A percentile compares a stretch with the other conserved stretches of the same genome.
These are phyloP conservation scores for Rhabdomys pumilio DNA, from an alignment of 2,797 vertebrate species.

Conservation along the genomic window DNA sequence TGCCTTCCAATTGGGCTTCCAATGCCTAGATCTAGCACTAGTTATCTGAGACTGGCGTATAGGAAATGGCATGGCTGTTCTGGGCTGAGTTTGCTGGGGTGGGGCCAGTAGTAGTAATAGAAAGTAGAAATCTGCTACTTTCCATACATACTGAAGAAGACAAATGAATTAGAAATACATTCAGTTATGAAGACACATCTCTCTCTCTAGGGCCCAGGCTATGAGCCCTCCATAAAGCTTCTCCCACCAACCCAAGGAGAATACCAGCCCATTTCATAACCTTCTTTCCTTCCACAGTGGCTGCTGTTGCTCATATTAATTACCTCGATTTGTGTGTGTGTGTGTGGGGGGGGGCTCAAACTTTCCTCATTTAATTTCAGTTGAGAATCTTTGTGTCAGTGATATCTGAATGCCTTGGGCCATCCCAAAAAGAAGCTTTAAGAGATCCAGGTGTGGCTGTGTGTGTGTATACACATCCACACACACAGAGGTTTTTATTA, in stretches of 20 bases:
- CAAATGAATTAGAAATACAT: slow-evolving; percentile 82
- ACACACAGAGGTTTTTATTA: not conserved
- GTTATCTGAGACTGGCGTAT: slow-evolving; percentile 2
- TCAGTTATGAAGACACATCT: slow-evolving; percentile 73
- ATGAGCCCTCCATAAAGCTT: slow-evolving; percentile 44
- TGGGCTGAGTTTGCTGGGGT: slow-evolving; percentile 11
- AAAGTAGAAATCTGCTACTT: slow-evolving; percentile 71
- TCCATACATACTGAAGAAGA: slow-evolving; percentile 77
- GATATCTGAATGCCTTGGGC: slow-evolving; percentile 48
- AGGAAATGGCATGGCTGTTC: slow-evolving; percentile 62
- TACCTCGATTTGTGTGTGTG: not conserved
- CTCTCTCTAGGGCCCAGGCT: slow-evolving; percentile 65
- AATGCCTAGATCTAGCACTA: not conserved
- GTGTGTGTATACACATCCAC: no score
- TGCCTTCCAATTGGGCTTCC: not conserved
- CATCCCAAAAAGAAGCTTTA: slow-evolving; percentile 63
- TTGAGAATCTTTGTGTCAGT: slow-evolving; percentile 46
- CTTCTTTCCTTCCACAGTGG: not conserved
- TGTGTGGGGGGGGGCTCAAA: not conserved
- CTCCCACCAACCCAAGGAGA: not conserved
- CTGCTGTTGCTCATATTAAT: not conserved
- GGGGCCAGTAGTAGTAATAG: not conserved
- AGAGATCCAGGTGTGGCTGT: not conserved
- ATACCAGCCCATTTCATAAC: not conserved
- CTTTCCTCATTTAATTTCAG: slow-evolving; percentile 35